These are phyloP conservation scores for Magallana ariakensis DNA, from an alignment of 1,140 invertebrate genomes.

Conservation along the genomic window DNA sequence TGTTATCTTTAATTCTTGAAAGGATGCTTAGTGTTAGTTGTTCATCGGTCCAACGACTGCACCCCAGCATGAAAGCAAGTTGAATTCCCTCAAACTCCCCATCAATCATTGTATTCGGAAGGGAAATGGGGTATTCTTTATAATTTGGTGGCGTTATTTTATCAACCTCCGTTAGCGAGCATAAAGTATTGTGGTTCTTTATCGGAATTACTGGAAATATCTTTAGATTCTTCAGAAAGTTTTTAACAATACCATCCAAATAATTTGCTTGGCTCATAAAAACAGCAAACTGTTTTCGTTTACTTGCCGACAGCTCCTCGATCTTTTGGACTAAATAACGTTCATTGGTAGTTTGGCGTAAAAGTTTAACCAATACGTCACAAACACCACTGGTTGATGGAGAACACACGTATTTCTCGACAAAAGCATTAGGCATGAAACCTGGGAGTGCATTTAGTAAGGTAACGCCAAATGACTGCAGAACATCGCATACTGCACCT, in stretches of 20 bases:
- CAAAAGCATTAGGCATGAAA: background rate
- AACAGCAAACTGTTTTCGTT: background rate
- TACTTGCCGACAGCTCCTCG: background rate
- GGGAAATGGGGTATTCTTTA: background rate
- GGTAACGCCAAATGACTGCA: background rate
- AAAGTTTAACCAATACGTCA: background rate
- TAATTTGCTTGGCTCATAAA: background rate
- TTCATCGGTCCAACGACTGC: background rate
- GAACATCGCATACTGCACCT: background rate
- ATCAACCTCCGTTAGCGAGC: background rate
- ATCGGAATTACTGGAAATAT: background rate
- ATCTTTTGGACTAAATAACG: background rate
- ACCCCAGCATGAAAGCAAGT: background rate
- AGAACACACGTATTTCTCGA: background rate
- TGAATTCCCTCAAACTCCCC: background rate
- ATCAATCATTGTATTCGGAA: background rate
- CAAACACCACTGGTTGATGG: background rate
- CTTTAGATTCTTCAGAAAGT: background rate
- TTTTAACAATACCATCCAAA: background rate
- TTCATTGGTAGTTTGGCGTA: background rate
- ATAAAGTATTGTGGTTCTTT: background rate
- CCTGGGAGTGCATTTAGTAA: background rate
- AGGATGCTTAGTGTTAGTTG: background rate
- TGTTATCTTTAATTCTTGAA: background rate
- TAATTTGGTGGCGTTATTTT: background rate